These are phyloP conservation scores for Gulo gulo DNA, from an alignment of 2,113 vertebrate species.

Conservation along the genomic window DNA sequence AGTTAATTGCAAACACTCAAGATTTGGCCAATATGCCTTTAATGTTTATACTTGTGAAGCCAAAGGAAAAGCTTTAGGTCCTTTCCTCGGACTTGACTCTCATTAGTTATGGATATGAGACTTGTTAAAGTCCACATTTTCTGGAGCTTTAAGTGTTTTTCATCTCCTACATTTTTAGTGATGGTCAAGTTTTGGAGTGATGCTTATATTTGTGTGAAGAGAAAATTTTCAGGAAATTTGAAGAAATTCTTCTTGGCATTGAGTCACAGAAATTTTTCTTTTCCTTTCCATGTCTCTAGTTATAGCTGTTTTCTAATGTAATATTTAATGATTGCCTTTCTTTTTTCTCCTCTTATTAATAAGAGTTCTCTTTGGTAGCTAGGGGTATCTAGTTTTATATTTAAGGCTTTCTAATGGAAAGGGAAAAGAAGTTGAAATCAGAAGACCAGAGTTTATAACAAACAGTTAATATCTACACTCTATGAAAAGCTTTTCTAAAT, in stretches of 20 bases:
- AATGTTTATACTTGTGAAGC: neutral
- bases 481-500: neutral
- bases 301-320: slow-evolving; percentile 22
- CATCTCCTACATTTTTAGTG: slow-evolving; percentile 25
- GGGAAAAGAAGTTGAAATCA: slow-evolving; percentile 35
- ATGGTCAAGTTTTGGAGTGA: slow-evolving; percentile 37
- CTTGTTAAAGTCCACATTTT: slow-evolving; percentile 35
- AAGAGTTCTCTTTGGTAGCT: neutral
- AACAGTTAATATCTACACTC: neutral
- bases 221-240: slow-evolving; percentile 31
- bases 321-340: neutral
- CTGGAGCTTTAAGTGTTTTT: slow-evolving; percentile 13
- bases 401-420: neutral
- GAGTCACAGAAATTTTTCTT: neutral
- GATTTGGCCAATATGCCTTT: neutral
- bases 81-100: slow-evolving; percentile 17
- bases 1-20: neutral
- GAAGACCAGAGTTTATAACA: neutral
- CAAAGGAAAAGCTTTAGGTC: neutral
- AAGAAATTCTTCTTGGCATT: slow-evolving; percentile 28
- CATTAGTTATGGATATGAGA: neutral
- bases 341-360: slow-evolving; percentile 10
- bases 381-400: neutral
- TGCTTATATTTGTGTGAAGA: neutral
- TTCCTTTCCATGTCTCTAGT: slow-evolving; percentile 38